Conservation (phyloP, 2,888 invertebrate genomes). For the Sepioteuthis lessoniana region DNA sequence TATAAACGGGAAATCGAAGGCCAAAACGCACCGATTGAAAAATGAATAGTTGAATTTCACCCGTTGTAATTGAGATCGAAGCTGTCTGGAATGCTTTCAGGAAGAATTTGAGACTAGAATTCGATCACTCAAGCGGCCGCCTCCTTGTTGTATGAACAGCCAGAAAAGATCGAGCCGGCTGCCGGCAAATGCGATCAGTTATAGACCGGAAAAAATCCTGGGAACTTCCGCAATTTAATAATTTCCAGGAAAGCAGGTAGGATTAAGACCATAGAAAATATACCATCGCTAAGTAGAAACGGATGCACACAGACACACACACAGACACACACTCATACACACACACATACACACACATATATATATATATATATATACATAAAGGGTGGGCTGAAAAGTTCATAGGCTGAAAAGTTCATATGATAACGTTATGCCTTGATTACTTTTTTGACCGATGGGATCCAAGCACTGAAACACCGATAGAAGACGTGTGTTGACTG, state of each 20-base stretch:
- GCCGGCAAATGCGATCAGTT: not conserved
- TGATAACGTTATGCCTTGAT: too few relatives aligned
- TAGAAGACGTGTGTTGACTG: too few relatives aligned
- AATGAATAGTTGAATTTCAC: not conserved
- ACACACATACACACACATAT: not conserved
- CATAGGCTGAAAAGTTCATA: too few relatives aligned
- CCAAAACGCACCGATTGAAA: slow-evolving; percentile 15
- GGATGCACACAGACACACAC: not conserved
- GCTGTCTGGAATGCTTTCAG: not conserved
- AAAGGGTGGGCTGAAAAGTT: too few relatives aligned
- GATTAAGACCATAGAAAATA: not conserved
- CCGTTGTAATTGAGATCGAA: not conserved
- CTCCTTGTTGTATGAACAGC: too few relatives aligned
- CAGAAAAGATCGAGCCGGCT: not conserved
- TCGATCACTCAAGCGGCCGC: not conserved
- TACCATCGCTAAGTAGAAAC: not conserved
- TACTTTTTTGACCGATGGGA: too few relatives aligned
- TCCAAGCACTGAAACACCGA: too few relatives aligned
- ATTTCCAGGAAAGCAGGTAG: not conserved
- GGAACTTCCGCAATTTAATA: not conserved
- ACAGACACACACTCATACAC: not conserved
- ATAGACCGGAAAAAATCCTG: not conserved
- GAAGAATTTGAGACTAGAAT: not conserved
- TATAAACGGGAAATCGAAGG: too few relatives aligned
- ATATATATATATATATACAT: too few relatives aligned